phyloP scores from a whole-genome alignment of 2,113 vertebrate species.

The Mus spicilegus region DNA sequence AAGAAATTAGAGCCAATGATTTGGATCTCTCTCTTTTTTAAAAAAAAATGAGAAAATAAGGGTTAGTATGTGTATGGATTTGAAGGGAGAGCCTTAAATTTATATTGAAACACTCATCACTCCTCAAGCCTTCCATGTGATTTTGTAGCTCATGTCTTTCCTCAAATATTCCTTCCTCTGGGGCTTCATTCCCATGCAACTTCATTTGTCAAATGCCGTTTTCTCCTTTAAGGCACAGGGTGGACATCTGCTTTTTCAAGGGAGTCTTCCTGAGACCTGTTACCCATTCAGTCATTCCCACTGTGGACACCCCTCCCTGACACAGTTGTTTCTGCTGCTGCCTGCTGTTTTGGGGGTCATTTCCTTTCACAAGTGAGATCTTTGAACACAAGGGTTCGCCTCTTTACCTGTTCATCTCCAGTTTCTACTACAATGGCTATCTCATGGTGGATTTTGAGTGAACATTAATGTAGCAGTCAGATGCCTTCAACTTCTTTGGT shows the following conservation, averaged over 20 bases:
- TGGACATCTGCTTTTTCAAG: neutral
- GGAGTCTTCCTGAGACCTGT: neutral
- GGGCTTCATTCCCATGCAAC: neutral
- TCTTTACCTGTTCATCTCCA: neutral
- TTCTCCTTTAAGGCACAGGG: neutral
- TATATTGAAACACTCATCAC: neutral
- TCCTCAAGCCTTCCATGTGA: neutral
- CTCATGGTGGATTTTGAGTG: neutral
- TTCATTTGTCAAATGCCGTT: constrained; percentile 34
- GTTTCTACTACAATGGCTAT: neutral
- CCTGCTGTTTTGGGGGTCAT: neutral
- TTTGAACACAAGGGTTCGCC: neutral
- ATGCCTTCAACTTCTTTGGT: constrained; percentile 3
- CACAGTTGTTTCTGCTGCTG: neutral
- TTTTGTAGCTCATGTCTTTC: neutral
- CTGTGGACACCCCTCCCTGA: neutral
- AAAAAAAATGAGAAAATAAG: neutral
- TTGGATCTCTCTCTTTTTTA: neutral
- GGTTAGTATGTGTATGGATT: neutral
- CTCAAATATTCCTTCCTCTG: neutral
- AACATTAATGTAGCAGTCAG: neutral
- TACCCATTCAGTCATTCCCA: neutral
- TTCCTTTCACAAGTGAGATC: constrained; percentile 19
- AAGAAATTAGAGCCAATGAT: constrained; percentile 15
- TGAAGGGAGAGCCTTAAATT: neutral